Base-by-base conservation (phyloP, 2,888 invertebrate species). In the Ormyrus nitidulus region DNA sequence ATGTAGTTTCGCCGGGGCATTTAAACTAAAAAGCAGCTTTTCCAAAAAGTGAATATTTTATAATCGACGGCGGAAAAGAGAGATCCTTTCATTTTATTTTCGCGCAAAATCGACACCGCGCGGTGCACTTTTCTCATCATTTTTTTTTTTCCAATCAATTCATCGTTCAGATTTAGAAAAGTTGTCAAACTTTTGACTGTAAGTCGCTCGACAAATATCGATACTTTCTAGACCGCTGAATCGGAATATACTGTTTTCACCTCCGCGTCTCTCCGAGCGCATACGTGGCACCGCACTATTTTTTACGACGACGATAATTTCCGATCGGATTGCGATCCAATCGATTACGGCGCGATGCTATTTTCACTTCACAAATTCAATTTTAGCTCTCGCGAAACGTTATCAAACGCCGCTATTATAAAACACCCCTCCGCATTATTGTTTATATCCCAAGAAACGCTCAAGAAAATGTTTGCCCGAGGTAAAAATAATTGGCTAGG, bases 241-340 rank as follows among this genome's bases (percentile, higher is more conserved):
- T 53, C 46, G 72, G 64, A 62, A 73, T 64, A 49, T 73, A 49
- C 61, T 53, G 59, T 62, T 72, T 62, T 62, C 53, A 72, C 61
- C 72, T 62, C 53, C 5, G 8, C 62, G 53, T 51, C 44, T 3
- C 34, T 3, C 19, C 10, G 59, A 61, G 53, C 53, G 9, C n/a
- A 51, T n/a, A 49, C n/a, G 59, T 54, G n/a, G 48, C 61, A 51
- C 53, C 10, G n/a, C 34, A 4, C 44, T 59, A 51, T 61, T 72
- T 62, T 72, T 72, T 53, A 62, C 53, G 62, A 34, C 53, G 34
- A 64, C 64, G 62, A 54, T 73, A 64, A 73, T 73, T 73, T 73
- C 64, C 73, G 56, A 73, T 10, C 19, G 65, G 46, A 65, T 65
- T 49, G 65, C 54, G 48, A 58, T 74, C 19, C 56, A 56, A 65